Base-by-base conservation (phyloP, 2,797 vertebrate species). In the Centroberyx gerrardi region DNA sequence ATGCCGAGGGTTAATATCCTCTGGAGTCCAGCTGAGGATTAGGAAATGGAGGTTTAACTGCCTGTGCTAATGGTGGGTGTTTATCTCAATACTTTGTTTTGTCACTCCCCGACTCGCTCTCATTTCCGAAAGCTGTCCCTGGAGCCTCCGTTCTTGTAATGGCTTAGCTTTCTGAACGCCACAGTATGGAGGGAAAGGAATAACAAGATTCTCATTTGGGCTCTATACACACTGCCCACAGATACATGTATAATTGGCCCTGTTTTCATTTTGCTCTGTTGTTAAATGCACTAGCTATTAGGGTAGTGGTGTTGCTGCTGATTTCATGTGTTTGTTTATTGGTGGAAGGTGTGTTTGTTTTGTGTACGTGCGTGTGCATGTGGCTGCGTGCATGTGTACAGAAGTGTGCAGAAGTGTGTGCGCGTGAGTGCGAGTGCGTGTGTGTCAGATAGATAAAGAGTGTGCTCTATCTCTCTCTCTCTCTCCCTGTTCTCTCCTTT, bases 1-100 rank as follows among this genome's bases (percentile, higher is more conserved):
- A 74, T 81, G 77, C 65, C 53, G 84, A 91, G 94, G 91, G 94
- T 96, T 95, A 95, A 95, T 90, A 90, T 92, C 91, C 90, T 92
- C 91, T 89, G 90, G 93, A 93, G 94, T 95, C 93, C 94, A 92
- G 93, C 88, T 93, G 93, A 92, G 94, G 94, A 92, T 95, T 93
- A 94, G 95, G 89, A 95, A 94, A 94, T 95, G 94, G 94, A 95
- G 93, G 92, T 94, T 95, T 95, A 95, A 95, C 94, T 94, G 95
- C 93, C 92, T 94, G 92, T 86, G 92, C 94, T 95, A 95, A 96
- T 94, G 92, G 94, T 87, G 94, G 94, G 94, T 95, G 92, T 95
- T 95, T 94, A 95, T 96, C 94, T 95, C 94, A 96, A 94, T 95
- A 94, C 95, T 95, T 95, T 95, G 95, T 95, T 95, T 95, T 94